These are phyloP conservation scores for Agrypnus murinus DNA, from an alignment of 2,888 invertebrate species.

Conservation along the genomic window DNA sequence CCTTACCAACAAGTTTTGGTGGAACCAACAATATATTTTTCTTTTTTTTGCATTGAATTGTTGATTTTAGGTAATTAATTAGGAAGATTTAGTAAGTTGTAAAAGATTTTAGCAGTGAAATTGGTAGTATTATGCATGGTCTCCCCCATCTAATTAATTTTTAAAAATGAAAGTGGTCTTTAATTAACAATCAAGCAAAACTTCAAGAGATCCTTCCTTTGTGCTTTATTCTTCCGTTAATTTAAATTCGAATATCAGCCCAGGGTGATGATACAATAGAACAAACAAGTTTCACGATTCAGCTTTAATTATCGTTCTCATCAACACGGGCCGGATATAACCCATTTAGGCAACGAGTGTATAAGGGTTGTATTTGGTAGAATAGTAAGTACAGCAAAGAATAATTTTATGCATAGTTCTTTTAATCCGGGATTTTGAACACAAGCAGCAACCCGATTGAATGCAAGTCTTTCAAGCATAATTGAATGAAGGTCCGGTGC, in stretches of 20 bases:
- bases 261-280: conserved; percentile 27
- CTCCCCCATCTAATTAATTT: conserved; percentile 26
- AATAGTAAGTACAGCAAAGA: conserved; percentile 8
- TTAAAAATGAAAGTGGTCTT: conserved; percentile 16
- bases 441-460: conserved; percentile 54
- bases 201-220: conserved; percentile 43
- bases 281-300: conserved; percentile 29
- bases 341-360: conserved; percentile 5
- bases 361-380: background rate
- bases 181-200: conserved; percentile 37
- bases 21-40: no score
- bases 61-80: no score
- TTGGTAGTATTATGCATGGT: no score
- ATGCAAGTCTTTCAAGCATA: conserved; percentile 59
- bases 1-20: no score
- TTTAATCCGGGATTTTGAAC: conserved; percentile 48
- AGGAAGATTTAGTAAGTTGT: no score
- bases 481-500: conserved; percentile 60
- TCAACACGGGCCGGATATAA: conserved; percentile 4
- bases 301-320: conserved; percentile 46
- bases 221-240: conserved; percentile 46
- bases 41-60: no score
- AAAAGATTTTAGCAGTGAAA: no score
- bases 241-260: conserved; percentile 42
- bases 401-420: conserved; percentile 48